A percentile compares a stretch with the other conserved stretches of the same genome.
Conservation (phyloP, 2,888 invertebrate genomes). For the Drosophila nigricruria region DNA sequence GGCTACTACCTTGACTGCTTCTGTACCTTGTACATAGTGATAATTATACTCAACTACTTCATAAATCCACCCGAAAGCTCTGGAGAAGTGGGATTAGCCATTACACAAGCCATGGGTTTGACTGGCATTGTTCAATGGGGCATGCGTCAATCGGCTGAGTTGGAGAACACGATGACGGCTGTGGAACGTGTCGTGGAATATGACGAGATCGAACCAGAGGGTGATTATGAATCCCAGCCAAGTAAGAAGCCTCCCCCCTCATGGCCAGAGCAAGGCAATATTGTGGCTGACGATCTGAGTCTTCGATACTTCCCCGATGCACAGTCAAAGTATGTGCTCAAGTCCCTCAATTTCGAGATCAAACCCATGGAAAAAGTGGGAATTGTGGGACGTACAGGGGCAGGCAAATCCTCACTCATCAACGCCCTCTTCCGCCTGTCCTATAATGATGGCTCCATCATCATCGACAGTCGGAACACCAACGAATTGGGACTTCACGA, state of each 20-base stretch:
- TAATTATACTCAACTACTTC: conserved; percentile 94
- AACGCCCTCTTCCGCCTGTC: conserved; percentile 92
- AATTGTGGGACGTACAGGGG: conserved; percentile 90
- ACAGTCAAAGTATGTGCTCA: conserved; percentile 90
- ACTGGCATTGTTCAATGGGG: conserved; percentile 92
- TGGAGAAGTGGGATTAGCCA: conserved; percentile 91
- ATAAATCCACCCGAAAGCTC: conserved; percentile 88
- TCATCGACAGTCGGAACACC: conserved; percentile 92
- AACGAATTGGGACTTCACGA: conserved; percentile 90
- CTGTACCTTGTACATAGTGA: conserved; percentile 93
- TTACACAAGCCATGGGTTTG: conserved; percentile 91
- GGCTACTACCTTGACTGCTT: conserved; percentile 96
- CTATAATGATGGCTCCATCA: conserved; percentile 90
- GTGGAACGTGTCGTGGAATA: conserved; percentile 93
- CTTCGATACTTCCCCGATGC: conserved; percentile 89
- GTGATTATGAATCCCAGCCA: conserved; percentile 88
- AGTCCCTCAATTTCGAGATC: conserved; percentile 88
- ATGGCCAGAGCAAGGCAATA: conserved; percentile 90
- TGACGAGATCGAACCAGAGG: conserved; percentile 85
- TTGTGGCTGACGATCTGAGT: conserved; percentile 89
- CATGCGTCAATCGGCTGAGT: conserved; percentile 95
- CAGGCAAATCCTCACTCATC: conserved; percentile 90
- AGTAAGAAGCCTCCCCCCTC: conserved; percentile 88
- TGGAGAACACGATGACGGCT: conserved; percentile 95
- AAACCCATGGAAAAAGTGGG: conserved; percentile 89